Conservation (phyloP, 2,113 vertebrate genomes). For the Chionodraco myersi region DNA sequence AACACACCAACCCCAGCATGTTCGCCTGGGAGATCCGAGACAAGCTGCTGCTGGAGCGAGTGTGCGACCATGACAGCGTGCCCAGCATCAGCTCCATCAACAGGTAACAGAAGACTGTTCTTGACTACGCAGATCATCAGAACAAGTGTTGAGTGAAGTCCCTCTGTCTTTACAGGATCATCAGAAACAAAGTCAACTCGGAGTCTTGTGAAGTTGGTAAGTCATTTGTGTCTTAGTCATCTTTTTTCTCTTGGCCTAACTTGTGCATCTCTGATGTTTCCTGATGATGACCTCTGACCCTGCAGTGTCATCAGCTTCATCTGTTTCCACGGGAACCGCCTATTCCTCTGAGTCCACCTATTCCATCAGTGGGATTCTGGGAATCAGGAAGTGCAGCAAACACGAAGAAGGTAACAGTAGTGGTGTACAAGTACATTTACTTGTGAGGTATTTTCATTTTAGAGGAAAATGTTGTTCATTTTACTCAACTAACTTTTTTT, state of each 20-base stretch:
- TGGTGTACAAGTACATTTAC: background rate
- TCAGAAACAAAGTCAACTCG: constrained; percentile 84
- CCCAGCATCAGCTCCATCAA: constrained; percentile 90
- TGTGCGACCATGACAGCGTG: constrained; percentile 84
- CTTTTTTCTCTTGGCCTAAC: background rate
- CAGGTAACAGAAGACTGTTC: constrained; percentile 68
- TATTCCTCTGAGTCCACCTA: constrained; percentile 72
- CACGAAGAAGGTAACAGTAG: constrained; percentile 43
- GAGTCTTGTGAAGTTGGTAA: constrained; percentile 75
- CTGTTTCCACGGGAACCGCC: constrained; percentile 21
- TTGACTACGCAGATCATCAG: constrained; percentile 8
- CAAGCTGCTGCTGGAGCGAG: constrained; percentile 82
- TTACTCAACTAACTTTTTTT: background rate
- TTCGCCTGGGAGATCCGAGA: constrained; percentile 89
- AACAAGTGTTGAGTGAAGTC: background rate
- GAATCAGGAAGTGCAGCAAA: constrained; percentile 64
- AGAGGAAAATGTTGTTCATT: background rate
- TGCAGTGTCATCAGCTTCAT: constrained; percentile 36
- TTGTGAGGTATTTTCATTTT: background rate
- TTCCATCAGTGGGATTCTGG: constrained; percentile 85
- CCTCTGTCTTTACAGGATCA: constrained; percentile 79
- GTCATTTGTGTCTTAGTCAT: background rate
- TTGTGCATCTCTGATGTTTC: constrained; percentile 7
- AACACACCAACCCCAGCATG: constrained; percentile 85
- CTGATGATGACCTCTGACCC: constrained; percentile 22